phyloP scores from a whole-genome alignment of 2,888 invertebrate genomes.

The Microdon myrmicae region DNA sequence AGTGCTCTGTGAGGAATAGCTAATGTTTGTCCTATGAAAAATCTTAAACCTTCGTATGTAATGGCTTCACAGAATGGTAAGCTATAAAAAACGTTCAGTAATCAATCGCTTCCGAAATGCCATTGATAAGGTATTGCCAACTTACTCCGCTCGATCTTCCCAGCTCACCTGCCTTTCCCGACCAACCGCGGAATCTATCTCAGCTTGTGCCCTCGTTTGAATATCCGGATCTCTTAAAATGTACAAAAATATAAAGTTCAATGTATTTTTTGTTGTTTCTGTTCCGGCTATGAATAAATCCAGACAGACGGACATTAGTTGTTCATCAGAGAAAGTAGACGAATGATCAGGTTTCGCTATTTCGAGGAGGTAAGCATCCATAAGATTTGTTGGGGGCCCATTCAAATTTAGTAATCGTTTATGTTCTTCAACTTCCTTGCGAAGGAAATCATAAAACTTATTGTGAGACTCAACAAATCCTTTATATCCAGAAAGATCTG shows the following conservation, averaged over 20 bases:
- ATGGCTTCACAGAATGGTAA: constrained; percentile 85
- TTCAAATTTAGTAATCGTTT: constrained; percentile 72
- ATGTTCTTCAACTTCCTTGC: constrained; percentile 77
- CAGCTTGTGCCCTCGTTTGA: constrained; percentile 79
- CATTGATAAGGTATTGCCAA: constrained; percentile 20
- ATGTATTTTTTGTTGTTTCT: constrained; percentile 83
- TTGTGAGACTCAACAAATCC: constrained; percentile 77
- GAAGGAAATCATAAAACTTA: constrained; percentile 77
- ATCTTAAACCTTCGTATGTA: constrained; percentile 79
- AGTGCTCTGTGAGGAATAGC: constrained; percentile 84
- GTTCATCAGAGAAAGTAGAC: constrained; percentile 75
- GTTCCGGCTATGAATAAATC: constrained; percentile 90
- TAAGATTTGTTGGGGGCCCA: constrained; percentile 78
- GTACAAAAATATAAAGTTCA: constrained; percentile 81
- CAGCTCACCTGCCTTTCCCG: constrained; percentile 75
- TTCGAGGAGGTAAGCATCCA: constrained; percentile 82
- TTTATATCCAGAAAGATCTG: constrained; percentile 80
- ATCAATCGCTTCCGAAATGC: constrained; percentile 23
- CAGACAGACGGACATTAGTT: constrained; percentile 81
- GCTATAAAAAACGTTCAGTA: too few relatives aligned
- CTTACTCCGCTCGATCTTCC: constrained; percentile 77
- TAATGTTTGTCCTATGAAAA: constrained; percentile 83
- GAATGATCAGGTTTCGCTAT: constrained; percentile 72
- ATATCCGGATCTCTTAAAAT: constrained; percentile 77
- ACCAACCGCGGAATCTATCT: constrained; percentile 81